phyloP scores from a whole-genome alignment of 1,140 invertebrate genomes.

The Drosophila takahashii region DNA sequence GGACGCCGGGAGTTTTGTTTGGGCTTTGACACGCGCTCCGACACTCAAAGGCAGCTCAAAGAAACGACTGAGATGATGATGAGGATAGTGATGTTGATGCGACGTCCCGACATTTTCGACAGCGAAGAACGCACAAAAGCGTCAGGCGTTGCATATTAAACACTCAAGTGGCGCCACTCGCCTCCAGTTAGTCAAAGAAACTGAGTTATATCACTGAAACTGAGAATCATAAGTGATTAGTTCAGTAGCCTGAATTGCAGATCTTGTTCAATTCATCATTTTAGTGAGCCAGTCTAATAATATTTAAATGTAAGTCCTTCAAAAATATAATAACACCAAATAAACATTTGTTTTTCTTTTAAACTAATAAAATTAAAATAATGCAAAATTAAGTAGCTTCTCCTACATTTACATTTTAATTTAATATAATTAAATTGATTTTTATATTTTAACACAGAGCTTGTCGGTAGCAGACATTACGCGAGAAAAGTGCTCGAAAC shows the following conservation, averaged over 20 bases:
- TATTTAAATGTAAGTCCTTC: not conserved
- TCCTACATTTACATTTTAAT: not conserved
- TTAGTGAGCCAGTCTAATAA: too few species aligned
- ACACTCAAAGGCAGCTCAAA: conserved; percentile 71
- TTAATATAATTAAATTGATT: not conserved
- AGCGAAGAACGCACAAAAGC: conserved; percentile 39
- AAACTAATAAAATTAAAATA: too few species aligned
- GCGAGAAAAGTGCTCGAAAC: conserved; percentile 1
- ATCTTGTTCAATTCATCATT: not conserved
- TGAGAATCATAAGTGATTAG: conserved; percentile 25
- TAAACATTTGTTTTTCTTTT: not conserved
- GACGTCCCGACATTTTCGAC: conserved; percentile 36
- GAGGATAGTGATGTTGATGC: conserved; percentile 24
- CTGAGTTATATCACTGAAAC: too few species aligned
- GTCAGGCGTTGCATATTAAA: conserved; percentile 66
- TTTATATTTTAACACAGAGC: not conserved
- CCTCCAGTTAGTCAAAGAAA: conserved; percentile 39
- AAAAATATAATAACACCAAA: not conserved
- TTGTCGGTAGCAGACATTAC: not conserved
- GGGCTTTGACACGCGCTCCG: conserved; percentile 67
- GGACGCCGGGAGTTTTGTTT: conserved; percentile 51
- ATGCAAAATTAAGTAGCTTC: not conserved
- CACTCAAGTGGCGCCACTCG: conserved; percentile 54
- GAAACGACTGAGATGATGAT: conserved; percentile 24
- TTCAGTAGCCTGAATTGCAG: conserved; percentile 4